Base-by-base conservation (phyloP, 2,797 vertebrate genomes). In the Odontamblyopus lacepedii region DNA sequence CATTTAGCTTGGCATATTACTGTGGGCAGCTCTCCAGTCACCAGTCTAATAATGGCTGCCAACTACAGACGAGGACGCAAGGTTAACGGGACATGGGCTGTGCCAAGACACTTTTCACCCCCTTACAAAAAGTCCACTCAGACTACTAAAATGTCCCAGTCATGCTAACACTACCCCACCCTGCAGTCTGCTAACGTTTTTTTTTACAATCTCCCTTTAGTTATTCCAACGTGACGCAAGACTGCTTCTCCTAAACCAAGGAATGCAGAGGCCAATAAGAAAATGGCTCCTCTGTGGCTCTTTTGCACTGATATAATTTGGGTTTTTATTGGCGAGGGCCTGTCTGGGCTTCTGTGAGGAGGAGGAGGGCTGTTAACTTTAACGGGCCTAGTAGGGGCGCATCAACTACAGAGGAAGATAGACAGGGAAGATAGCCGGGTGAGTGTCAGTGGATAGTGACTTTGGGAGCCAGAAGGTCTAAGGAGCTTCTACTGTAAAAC, bases 331-430 rank as follows among this genome's bases (percentile, higher is more conserved):
- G 81, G 81, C 50, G 78, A 85, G 89, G 84, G 88, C 79, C 79
- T 79, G 84, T 85, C 86, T 81, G 80, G 85, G 85, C 82, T 84
- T 84, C 88, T 89, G 82, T 70, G 74, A 81, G 78, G 77, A 90
- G 85, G 77, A 81, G 79, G 76, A 89, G 85, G 77, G 84, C 83
- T 71, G 82, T 92, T 91, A 91, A 92, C 78, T 93, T 93, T 92
- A 91, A 92, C 85, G 80, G 82, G 85, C 64, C 80, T 77, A 73
- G 74, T 83, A 80, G 74, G 72, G 76, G 75, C 79, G 23, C 79
- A 68, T 67, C 76, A 50, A 59, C 66, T 53, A 55, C 69, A 4
- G 18, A 84, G 79, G 80, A 70, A 74, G 68, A 76, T 63, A 66
- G 73, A 85, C 70, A 18, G 63, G 55, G 61, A 56, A 38, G 66